These are phyloP conservation scores for Heloderma charlesbogerti DNA, from an alignment of 2,113 vertebrate species.

Conservation along the genomic window DNA sequence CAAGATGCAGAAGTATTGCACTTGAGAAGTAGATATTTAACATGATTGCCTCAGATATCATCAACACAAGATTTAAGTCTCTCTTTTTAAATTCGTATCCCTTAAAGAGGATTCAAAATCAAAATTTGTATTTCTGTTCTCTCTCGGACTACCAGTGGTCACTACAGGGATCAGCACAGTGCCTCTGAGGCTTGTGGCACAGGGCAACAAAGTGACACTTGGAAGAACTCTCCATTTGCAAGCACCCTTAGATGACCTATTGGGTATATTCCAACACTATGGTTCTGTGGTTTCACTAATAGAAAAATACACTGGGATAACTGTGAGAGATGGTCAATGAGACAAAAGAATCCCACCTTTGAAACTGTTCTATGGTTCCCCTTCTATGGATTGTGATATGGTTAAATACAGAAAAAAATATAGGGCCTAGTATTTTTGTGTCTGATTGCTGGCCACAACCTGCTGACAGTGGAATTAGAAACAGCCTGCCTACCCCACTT, in stretches of 20 bases:
- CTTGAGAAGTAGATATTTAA: background rate
- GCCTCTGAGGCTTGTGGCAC: background rate
- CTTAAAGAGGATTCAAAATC: background rate
- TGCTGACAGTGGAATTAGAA: conserved; percentile 70
- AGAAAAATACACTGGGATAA: background rate
- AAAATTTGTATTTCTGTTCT: background rate
- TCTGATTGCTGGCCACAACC: conserved; percentile 57
- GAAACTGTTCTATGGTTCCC: background rate
- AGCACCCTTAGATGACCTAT: background rate
- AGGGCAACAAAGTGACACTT: background rate
- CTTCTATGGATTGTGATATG: conserved; percentile 4
- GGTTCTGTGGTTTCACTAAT: background rate
- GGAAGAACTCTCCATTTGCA: background rate
- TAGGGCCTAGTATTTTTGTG: conserved; percentile 17
- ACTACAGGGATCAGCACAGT: background rate
- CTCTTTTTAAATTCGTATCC: no score
- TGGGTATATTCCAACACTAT: background rate
- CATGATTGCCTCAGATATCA: background rate
- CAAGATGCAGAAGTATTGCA: background rate
- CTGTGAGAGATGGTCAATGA: background rate
- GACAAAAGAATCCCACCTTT: conserved; percentile 12
- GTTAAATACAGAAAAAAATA: conserved; percentile 33
- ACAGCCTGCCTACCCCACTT: conserved; percentile 45
- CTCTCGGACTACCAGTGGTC: background rate
- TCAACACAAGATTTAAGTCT: background rate